These are phyloP conservation scores for Pyrrhosoma nymphula DNA, from an alignment of 2,888 invertebrate genomes.

Conservation along the genomic window DNA sequence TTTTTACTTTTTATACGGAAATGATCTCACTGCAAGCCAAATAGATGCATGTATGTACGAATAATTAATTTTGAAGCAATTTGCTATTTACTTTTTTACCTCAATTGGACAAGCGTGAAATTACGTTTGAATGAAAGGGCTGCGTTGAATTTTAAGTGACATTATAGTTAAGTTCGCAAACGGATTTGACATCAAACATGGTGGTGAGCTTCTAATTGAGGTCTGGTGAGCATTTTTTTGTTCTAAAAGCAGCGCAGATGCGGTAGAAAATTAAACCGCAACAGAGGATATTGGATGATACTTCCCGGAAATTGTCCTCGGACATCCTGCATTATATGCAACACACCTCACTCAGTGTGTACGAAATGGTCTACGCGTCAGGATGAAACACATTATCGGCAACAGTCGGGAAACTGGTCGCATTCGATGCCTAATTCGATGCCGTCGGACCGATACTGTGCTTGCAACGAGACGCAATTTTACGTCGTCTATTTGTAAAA, in stretches of 20 bases:
- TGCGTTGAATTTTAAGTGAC: too few relatives aligned
- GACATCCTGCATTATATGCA: conserved; percentile 34
- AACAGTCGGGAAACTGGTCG: too few relatives aligned
- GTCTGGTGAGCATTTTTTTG: background rate
- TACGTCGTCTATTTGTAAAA: too few relatives aligned
- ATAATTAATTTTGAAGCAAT: too few relatives aligned
- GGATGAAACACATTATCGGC: background rate
- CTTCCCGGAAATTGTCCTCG: background rate
- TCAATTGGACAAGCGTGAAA: too few relatives aligned
- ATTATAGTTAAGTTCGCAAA: background rate
- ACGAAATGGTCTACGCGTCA: background rate
- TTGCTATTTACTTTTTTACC: too few relatives aligned
- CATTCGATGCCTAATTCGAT: background rate
- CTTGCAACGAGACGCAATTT: too few relatives aligned
- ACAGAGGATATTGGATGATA: background rate
- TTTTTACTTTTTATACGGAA: too few relatives aligned
- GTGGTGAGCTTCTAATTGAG: background rate
- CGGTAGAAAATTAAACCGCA: background rate
- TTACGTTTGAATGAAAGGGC: too few relatives aligned
- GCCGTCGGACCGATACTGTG: background rate
- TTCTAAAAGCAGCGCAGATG: background rate
- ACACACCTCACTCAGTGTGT: background rate
- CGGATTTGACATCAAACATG: background rate
- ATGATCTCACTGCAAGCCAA: too few relatives aligned
- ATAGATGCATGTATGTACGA: too few relatives aligned